A percentile compares a stretch with the other conserved stretches of the same genome.
Conservation (phyloP, 1,140 invertebrate species). For the Bursaphelenchus mucronatus region DNA sequence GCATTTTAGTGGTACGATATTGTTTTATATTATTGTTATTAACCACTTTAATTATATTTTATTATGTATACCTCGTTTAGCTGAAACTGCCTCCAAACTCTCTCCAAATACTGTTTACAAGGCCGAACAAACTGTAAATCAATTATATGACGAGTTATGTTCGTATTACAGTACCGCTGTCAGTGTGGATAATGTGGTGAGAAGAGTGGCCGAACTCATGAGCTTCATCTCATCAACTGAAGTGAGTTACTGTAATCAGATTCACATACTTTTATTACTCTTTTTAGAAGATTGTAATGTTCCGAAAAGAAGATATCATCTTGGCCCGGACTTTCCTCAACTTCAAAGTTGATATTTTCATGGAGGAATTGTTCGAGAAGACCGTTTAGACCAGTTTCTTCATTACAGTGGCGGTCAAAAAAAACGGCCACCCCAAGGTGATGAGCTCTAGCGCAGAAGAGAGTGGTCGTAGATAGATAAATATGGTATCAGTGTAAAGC, state of each 20-base stretch:
- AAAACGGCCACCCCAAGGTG: too few relatives aligned
- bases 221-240: conserved; percentile 2
- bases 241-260: background rate
- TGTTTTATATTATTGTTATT: background rate
- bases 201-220: conserved; percentile 14
- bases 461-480: too few relatives aligned
- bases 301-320: conserved; percentile 8
- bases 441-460: too few relatives aligned
- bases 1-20: conserved; percentile 17
- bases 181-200: conserved; percentile 1
- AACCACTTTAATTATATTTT: background rate
- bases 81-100: conserved; percentile 7
- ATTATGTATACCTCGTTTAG: background rate
- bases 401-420: too few relatives aligned
- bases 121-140: conserved; percentile 2
- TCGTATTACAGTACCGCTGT: conserved; percentile 1
- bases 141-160: conserved; percentile 1
- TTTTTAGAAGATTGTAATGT: conserved; percentile 6
- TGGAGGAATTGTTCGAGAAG: conserved; percentile 9
- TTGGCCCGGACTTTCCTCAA: conserved; percentile 6
- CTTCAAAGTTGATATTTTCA: conserved; percentile 19
- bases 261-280: conserved; percentile 6
- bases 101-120: conserved; percentile 5
- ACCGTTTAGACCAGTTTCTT: too few relatives aligned
- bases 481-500: too few relatives aligned